Evolutionary conservation across 2,888 invertebrate species (phyloP), one percentile per base, ranked within the genome.

Genomic region (Philereme transversata): DNA sequence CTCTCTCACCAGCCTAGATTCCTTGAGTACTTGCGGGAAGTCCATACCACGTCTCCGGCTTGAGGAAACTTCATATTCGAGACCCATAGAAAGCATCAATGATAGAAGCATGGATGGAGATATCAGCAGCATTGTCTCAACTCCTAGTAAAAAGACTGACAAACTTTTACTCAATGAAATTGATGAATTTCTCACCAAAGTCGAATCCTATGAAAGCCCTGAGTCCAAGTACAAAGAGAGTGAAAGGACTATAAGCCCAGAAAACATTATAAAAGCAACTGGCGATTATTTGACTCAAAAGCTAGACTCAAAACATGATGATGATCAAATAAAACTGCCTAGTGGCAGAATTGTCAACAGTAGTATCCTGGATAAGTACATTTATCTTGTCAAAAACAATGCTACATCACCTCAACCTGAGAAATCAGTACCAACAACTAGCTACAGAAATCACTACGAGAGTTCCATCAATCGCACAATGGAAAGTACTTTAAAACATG

Each of bases 181-280:
- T 64, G 93, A 93, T 65, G 89, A 91, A 57, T 93, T 92, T 67
- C 73, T 92, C 8, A 89, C 83, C 40, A 91, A 87, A 82, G 89
- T 92, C 3, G 91, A 93, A 52, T 78, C 82, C 4, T 92, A 90
- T 62, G 90, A 92, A 64, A 83, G 80, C 55, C 90, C 92, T 0
- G 88, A 89, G 4, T 70, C 76, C 7, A 85, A 84, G 66, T 81
- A 72, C 49, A 86, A 83, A 34, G 76, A 77, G 36, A 71, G 73
- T 52, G 76, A 82, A 11, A 33, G 65, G 10, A 55, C 68, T 10
- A 51, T 81, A 2, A 82, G 77, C 59, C 68, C 88, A 36, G 87
- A 88, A 60, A 86, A 87, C 79, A 83, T 91, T 4, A 88, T 92
- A 8, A 87, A 84, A 77, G 89, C 90, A 5, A 82, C 92, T 5